A percentile compares a stretch with the other conserved stretches of the same genome.
These are phyloP conservation scores for Meda fulgida DNA, from an alignment of 2,797 vertebrate genomes.

Conservation along the genomic window DNA sequence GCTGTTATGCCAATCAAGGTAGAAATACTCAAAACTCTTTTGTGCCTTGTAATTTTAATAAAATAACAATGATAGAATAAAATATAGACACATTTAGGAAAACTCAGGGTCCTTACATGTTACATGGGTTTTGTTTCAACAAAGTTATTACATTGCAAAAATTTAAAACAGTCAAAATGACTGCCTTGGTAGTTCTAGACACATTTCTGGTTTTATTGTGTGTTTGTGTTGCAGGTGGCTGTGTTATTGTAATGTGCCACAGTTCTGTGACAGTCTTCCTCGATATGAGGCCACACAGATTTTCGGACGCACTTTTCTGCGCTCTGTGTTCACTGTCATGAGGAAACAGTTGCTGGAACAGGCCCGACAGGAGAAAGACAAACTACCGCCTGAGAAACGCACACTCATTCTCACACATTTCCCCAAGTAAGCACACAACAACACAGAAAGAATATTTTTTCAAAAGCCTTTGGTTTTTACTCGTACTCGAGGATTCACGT, in stretches of 20 bases:
- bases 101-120: too few relatives aligned
- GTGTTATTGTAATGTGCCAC: constrained; percentile 98
- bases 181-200: too few relatives aligned
- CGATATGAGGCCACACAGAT: constrained; percentile 97
- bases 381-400: constrained; percentile 94
- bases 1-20: too few relatives aligned
- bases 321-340: constrained; percentile 97
- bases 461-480: neutral
- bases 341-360: constrained; percentile 95
- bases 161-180: too few relatives aligned
- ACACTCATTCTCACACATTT: constrained; percentile 99
- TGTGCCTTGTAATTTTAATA: too few relatives aligned
- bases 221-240: constrained; percentile 84
- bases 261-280: constrained; percentile 98
- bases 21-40: too few relatives aligned
- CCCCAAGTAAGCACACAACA: constrained; percentile 87
- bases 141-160: too few relatives aligned
- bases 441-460: neutral
- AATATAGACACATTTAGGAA: too few relatives aligned
- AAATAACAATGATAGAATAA: too few relatives aligned
- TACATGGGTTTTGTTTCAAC: too few relatives aligned
- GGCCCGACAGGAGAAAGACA: constrained; percentile 97
- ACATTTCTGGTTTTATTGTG: neutral
- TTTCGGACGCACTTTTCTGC: constrained; percentile 92
- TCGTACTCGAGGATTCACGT: neutral